phyloP scores from a whole-genome alignment of 2,888 invertebrate genomes.

The Ophion ellenae region DNA sequence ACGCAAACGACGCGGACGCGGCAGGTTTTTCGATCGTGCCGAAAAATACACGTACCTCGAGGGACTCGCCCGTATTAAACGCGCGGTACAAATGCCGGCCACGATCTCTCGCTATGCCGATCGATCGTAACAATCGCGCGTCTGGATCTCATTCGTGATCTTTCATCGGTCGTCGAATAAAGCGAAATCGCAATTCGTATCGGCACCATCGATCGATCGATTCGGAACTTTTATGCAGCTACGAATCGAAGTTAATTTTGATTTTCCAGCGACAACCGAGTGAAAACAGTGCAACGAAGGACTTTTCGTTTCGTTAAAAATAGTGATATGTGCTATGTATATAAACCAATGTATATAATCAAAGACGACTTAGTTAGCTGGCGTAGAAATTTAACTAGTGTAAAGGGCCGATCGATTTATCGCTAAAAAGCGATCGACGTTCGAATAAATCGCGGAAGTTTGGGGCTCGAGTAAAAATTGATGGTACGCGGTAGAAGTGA shows the following conservation, averaged over 20 bases:
- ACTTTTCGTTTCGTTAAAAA: slow-evolving; percentile 8
- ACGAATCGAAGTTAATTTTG: neutral
- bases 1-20: slow-evolving; percentile 70
- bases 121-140: neutral
- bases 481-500: neutral
- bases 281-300: slow-evolving; percentile 38
- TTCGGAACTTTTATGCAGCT: neutral
- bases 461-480: neutral
- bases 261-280: neutral
- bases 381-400: neutral
- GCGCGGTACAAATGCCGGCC: neutral
- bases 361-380: neutral
- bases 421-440: neutral
- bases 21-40: slow-evolving; percentile 52
- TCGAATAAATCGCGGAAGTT: neutral
- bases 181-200: neutral
- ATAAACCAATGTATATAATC: neutral
- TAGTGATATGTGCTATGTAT: neutral
- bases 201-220: neutral
- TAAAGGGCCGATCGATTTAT: slow-evolving; percentile 7
- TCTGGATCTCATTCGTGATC: neutral
- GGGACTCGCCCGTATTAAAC: neutral
- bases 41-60: neutral
- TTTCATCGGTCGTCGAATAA: neutral
- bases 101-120: neutral